Percentiles rank a stretch among this genome's conserved stretches.
Conservation (phyloP, 2,113 vertebrate species). For the Nesoenas mayeri region DNA sequence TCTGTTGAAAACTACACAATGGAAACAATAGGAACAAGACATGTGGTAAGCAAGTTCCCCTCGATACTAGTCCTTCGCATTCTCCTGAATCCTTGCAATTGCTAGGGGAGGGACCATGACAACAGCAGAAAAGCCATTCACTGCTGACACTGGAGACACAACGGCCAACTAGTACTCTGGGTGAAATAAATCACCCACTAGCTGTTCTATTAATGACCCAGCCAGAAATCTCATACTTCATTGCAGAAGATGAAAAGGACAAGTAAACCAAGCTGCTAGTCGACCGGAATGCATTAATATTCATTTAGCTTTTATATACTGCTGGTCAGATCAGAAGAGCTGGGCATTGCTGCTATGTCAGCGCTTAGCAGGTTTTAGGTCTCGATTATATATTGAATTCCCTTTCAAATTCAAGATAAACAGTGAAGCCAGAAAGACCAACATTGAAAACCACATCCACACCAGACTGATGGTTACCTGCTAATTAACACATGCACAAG, state of each 20-base stretch:
- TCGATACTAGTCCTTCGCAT: not conserved
- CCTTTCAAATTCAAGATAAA: not conserved
- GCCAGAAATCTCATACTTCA: constrained; percentile 41
- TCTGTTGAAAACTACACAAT: not conserved
- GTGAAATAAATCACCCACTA: constrained; percentile 48
- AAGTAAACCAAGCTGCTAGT: constrained; percentile 44
- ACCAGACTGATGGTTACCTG: not conserved
- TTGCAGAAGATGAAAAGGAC: constrained; percentile 39
- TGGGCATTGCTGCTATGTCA: not conserved
- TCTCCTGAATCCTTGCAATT: constrained; percentile 49
- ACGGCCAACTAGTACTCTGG: constrained; percentile 33
- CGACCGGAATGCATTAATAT: constrained; percentile 37
- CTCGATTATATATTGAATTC: not conserved
- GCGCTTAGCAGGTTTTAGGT: not conserved
- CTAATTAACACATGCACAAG: not conserved
- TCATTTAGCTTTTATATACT: constrained; percentile 13
- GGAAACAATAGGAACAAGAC: not conserved
- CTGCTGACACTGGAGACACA: constrained; percentile 39
- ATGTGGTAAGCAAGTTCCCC: constrained; percentile 5
- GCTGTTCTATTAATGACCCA: constrained; percentile 43
- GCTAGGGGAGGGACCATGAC: constrained; percentile 51
- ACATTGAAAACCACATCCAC: not conserved
- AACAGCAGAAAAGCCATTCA: constrained; percentile 60
- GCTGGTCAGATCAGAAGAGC: not conserved
- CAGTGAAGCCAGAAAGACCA: not conserved